A percentile compares a stretch with the other conserved stretches of the same genome.
These are phyloP conservation scores for Strigops habroptila DNA, from an alignment of 2,113 vertebrate genomes.

Conservation along the genomic window DNA sequence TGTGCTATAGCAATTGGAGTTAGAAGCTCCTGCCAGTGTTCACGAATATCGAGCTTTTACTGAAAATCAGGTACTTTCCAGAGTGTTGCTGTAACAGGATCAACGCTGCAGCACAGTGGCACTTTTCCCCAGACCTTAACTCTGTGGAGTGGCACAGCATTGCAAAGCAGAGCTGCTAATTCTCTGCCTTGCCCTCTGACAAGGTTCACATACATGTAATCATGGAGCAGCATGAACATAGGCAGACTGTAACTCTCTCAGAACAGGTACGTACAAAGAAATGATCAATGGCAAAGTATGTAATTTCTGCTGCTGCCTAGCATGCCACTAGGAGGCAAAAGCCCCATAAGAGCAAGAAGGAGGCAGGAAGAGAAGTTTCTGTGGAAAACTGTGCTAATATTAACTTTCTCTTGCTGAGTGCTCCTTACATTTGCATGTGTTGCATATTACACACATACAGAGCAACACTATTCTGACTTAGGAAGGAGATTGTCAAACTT, in stretches of 20 bases:
- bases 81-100: neutral
- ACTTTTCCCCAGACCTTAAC: neutral
- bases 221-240: neutral
- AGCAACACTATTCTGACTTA: neutral
- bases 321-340: neutral
- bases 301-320: neutral
- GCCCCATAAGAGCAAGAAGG: neutral
- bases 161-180: neutral
- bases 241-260: neutral
- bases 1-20: neutral
- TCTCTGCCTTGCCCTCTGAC: neutral
- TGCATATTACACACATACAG: neutral
- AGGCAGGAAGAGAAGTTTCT: neutral
- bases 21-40: neutral
- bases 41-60: neutral
- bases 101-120: rapidly evolving
- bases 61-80: neutral
- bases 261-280: neutral
- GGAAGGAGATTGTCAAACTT: neutral
- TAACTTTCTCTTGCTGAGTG: neutral
- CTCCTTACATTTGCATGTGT: neutral
- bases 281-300: neutral
- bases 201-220: neutral
- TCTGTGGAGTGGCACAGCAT: neutral
- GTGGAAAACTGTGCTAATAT: rapidly evolving